Evolutionary conservation across 2,888 invertebrate genomes (phyloP).

Genomic region (Augiades crinisus): DNA sequence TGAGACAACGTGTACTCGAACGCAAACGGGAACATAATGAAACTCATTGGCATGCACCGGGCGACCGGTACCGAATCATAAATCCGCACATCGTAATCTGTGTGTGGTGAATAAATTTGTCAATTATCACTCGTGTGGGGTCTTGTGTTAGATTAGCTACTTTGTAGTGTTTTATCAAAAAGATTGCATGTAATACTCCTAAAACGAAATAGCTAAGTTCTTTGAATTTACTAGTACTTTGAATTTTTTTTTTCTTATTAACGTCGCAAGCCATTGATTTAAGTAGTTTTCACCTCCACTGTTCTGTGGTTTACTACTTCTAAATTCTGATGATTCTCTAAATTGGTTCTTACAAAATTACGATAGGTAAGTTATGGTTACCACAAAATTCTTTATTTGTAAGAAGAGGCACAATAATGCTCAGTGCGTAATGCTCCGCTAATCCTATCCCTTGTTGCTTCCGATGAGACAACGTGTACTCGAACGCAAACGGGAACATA

Average conservation of each 20-base stretch:
- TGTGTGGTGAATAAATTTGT: constrained; percentile 18
- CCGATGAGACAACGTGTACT: constrained; percentile 6
- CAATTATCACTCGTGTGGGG: constrained; percentile 14
- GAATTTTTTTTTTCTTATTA: too few species aligned
- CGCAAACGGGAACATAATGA: constrained; percentile 44
- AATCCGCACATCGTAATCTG: constrained; percentile 37
- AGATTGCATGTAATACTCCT: too few species aligned
- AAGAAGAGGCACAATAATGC: too few species aligned
- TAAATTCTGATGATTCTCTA: too few species aligned
- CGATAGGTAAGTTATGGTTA: too few species aligned
- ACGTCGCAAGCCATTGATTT: too few species aligned
- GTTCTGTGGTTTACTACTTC: too few species aligned
- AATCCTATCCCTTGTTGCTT: constrained; percentile 2
- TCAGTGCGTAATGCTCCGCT: neutral
- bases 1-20: constrained; percentile 28
- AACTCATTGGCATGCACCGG: constrained; percentile 55
- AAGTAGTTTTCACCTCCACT: too few species aligned
- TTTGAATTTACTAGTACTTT: too few species aligned
- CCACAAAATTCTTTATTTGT: too few species aligned
- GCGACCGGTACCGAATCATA: constrained; percentile 51
- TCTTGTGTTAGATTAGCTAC: constrained; percentile 1
- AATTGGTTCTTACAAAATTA: too few species aligned
- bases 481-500: constrained; percentile 44
- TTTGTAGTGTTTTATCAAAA: neutral
- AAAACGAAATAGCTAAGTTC: too few species aligned